These are phyloP conservation scores for Drosophila pallidifrons DNA, from an alignment of 1,140 invertebrate genomes.

Conservation along the genomic window DNA sequence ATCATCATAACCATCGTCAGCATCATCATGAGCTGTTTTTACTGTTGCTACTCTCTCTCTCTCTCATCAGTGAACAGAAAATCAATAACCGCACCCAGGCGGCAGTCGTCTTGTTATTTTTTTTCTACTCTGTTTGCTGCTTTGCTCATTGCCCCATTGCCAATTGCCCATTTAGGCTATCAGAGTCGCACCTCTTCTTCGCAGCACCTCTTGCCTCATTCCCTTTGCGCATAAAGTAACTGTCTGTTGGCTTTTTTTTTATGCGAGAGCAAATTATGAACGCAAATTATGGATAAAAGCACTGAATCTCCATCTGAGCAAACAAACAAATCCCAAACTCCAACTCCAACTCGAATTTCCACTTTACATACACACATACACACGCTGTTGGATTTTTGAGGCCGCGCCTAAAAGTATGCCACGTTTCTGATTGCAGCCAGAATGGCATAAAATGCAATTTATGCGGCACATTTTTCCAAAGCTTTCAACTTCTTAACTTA, in stretches of 20 bases:
- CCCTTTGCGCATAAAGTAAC: neutral
- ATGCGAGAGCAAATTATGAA: constrained; percentile 40
- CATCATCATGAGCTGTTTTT: constrained; percentile 31
- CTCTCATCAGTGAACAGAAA: constrained; percentile 66
- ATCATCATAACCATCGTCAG: neutral
- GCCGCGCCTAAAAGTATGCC: constrained; percentile 41
- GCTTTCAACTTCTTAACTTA: constrained; percentile 32
- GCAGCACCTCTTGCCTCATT: neutral
- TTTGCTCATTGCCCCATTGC: constrained; percentile 31
- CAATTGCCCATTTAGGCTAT: constrained; percentile 40
- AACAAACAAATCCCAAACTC: constrained; percentile 32
- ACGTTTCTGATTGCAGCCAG: constrained; percentile 28
- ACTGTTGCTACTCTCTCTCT: constrained; percentile 36
- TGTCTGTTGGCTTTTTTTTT: constrained; percentile 37
- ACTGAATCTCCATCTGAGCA: constrained; percentile 2
- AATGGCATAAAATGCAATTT: constrained; percentile 46
- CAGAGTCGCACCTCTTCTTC: constrained; percentile 7
- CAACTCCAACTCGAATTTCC: neutral
- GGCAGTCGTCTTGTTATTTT: constrained; percentile 41
- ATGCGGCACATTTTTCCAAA: constrained; percentile 20
- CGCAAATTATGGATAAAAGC: constrained; percentile 35
- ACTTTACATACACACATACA: neutral
- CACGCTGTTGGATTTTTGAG: neutral
- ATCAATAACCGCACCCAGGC: constrained; percentile 77
- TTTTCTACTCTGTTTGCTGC: constrained; percentile 30